Conservation (phyloP, 2,888 invertebrate species). For the Lochmaea crataegi region DNA sequence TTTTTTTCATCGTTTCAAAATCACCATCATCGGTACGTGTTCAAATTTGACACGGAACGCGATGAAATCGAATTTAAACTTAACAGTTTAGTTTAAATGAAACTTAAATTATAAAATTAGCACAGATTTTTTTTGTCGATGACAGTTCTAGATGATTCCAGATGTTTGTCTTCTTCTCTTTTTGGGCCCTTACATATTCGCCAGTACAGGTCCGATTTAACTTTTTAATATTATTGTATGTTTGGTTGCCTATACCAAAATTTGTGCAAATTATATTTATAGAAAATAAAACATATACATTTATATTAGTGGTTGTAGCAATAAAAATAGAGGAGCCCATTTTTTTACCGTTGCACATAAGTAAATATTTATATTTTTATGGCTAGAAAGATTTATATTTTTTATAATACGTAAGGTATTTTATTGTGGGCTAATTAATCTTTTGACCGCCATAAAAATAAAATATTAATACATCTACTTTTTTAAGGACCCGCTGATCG, state of each 20-base stretch:
- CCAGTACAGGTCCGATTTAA: no score
- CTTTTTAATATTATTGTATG: no score
- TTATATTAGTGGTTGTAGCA: neutral
- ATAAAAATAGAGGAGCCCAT: neutral
- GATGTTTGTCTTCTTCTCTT: no score
- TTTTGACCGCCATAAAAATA: slow-evolving; percentile 24
- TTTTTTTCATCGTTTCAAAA: slow-evolving; percentile 32
- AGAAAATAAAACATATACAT: no score
- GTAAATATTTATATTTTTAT: slow-evolving; percentile 25
- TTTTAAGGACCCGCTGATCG: slow-evolving; percentile 19
- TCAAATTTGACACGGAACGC: slow-evolving; percentile 3
- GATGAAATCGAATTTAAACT: no score
- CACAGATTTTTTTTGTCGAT: no score
- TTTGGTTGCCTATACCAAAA: no score
- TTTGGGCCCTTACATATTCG: no score
- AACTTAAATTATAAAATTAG: no score
- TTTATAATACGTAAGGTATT: slow-evolving; percentile 20
- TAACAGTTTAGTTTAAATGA: no score
- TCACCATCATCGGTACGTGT: slow-evolving; percentile 16
- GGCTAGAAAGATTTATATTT: slow-evolving; percentile 21
- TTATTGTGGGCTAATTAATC: slow-evolving; percentile 26
- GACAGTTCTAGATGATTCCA: no score
- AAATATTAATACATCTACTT: slow-evolving; percentile 21
- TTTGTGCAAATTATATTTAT: no score
- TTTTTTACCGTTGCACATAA: slow-evolving; percentile 8